These are phyloP conservation scores for Athripsodes cinereus DNA, from an alignment of 2,888 invertebrate species.

Conservation along the genomic window DNA sequence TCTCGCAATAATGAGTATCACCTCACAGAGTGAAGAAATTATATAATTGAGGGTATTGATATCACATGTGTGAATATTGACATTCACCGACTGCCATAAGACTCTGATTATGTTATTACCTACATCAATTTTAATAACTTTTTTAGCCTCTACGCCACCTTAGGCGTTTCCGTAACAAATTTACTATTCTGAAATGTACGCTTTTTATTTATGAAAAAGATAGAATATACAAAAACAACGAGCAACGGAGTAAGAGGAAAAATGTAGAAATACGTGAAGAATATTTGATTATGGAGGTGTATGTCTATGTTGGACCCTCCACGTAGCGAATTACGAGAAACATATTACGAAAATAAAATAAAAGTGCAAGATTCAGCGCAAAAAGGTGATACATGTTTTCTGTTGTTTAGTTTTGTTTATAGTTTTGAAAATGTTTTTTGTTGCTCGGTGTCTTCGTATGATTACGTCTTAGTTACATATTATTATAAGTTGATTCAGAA, in stretches of 20 bases:
- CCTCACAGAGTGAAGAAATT: conserved; percentile 7
- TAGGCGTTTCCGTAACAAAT: conserved; percentile 7
- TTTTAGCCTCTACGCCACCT: conserved; percentile 11
- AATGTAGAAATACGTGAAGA: background rate
- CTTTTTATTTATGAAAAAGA: background rate
- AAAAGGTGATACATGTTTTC: background rate
- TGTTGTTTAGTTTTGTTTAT: background rate
- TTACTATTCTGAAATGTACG: background rate
- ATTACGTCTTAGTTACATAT: background rate
- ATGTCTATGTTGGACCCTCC: conserved; percentile 11
- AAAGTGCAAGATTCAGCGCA: background rate
- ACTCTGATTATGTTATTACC: conserved; percentile 16
- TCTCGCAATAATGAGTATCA: conserved; percentile 8
- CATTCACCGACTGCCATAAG: background rate
- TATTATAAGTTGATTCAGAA: background rate
- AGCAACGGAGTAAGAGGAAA: background rate
- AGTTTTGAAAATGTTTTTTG: background rate
- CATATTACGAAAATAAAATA: background rate
- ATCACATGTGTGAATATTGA: conserved; percentile 15
- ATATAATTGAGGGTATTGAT: conserved; percentile 15
- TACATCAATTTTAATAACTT: conserved; percentile 19
- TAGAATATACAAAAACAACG: background rate
- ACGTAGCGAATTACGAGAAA: conserved; percentile 7
- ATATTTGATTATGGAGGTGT: background rate
- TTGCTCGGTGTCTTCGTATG: background rate